Conservation (phyloP, 2,888 invertebrate species). For the Dasysyrphus tricinctus region DNA sequence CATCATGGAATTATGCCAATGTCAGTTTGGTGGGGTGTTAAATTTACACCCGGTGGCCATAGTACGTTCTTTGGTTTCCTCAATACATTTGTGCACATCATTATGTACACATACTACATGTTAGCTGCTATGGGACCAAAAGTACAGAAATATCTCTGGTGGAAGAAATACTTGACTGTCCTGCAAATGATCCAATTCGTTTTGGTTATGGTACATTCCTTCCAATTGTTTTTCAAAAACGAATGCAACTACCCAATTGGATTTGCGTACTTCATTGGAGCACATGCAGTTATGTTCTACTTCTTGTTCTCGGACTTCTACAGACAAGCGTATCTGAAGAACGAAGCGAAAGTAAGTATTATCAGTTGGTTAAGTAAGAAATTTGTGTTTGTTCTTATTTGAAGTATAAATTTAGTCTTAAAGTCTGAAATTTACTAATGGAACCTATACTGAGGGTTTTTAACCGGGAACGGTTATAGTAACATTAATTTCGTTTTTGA, state of each 20-base stretch:
- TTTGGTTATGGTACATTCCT: slow-evolving; percentile 93
- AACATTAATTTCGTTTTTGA: no score
- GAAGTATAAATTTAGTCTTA: background rate
- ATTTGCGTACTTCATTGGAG: slow-evolving; percentile 95
- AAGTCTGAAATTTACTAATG: background rate
- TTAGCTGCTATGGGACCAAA: slow-evolving; percentile 94
- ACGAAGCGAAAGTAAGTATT: slow-evolving; percentile 80
- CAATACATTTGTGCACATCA: slow-evolving; percentile 96
- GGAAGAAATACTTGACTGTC: slow-evolving; percentile 96
- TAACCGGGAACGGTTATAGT: no score
- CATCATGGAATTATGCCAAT: slow-evolving; percentile 98
- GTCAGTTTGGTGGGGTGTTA: slow-evolving; percentile 96
- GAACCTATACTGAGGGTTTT: no score
- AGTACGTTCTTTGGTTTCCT: slow-evolving; percentile 96
- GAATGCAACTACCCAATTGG: slow-evolving; percentile 95
- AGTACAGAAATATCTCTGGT: slow-evolving; percentile 95
- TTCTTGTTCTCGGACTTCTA: slow-evolving; percentile 97
- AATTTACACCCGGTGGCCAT: slow-evolving; percentile 95
- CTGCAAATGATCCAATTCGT: slow-evolving; percentile 97
- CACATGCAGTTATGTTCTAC: slow-evolving; percentile 96
- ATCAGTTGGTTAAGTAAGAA: background rate
- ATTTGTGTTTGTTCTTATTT: background rate
- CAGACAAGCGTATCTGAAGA: slow-evolving; percentile 87
- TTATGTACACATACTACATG: slow-evolving; percentile 97
- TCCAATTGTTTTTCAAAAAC: slow-evolving; percentile 91